These are phyloP conservation scores for Achlya flavicornis DNA, from an alignment of 2,888 invertebrate genomes.

Conservation along the genomic window DNA sequence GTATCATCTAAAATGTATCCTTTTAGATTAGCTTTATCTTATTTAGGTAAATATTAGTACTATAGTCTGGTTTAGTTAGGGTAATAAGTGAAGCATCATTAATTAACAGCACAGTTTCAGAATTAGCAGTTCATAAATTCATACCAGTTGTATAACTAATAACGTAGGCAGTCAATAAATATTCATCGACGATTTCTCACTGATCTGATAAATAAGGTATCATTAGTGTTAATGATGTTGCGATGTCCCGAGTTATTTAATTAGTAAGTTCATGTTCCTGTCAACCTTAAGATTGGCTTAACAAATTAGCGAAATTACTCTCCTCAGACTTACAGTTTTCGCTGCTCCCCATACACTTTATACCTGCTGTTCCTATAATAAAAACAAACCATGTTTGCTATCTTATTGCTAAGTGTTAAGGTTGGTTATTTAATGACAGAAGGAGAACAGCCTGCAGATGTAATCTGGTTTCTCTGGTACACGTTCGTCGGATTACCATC, in stretches of 20 bases:
- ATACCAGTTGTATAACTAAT: background rate
- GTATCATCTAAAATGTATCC: background rate
- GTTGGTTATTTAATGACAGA: background rate
- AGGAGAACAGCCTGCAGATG: background rate
- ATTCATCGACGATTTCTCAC: constrained; percentile 6
- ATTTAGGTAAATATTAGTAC: background rate
- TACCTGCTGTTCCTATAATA: background rate
- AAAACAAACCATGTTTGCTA: constrained; percentile 1
- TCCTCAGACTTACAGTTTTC: constrained; percentile 34
- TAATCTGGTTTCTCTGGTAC: constrained; percentile 24
- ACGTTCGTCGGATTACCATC: constrained; percentile 47
- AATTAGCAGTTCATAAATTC: constrained; percentile 1
- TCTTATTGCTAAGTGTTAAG: background rate
- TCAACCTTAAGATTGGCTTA: constrained; percentile 31
- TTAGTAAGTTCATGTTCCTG: constrained; percentile 28
- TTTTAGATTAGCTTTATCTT: too few species aligned
- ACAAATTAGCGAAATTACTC: constrained; percentile 49
- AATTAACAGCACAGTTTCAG: background rate
- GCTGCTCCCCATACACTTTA: constrained; percentile 26
- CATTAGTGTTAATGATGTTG: constrained; percentile 34
- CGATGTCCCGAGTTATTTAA: constrained; percentile 20
- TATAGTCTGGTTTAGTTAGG: background rate
- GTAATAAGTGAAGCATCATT: background rate
- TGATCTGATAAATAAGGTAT: constrained; percentile 10
- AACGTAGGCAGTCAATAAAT: background rate